Conservation (phyloP, 2,888 invertebrate genomes). For the Dorcus hopei region DNA sequence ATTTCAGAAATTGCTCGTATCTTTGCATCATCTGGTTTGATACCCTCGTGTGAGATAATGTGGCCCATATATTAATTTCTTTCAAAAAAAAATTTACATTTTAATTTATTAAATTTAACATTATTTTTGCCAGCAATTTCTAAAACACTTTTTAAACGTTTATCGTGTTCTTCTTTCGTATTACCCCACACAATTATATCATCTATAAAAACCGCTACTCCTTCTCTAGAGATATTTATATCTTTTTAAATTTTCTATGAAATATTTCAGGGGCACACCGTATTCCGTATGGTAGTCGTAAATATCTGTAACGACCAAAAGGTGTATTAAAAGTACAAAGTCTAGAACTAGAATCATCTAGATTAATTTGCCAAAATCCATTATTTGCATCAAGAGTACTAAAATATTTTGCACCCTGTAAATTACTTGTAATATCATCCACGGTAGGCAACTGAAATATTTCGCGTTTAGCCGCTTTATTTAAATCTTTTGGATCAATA, state of each 20-base stretch:
- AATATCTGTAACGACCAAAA: neutral
- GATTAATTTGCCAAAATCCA: neutral
- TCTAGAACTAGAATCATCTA: neutral
- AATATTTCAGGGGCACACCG: too few relatives aligned
- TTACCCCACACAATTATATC: slow-evolving; percentile 31
- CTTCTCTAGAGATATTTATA: neutral
- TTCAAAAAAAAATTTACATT: too few relatives aligned
- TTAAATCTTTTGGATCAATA: neutral
- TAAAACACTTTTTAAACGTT: slow-evolving; percentile 15
- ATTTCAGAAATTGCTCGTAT: too few relatives aligned
- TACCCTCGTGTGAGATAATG: too few relatives aligned
- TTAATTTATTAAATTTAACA: too few relatives aligned
- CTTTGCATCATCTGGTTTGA: too few relatives aligned
- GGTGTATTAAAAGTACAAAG: neutral
- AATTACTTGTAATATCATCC: neutral
- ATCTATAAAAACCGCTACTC: slow-evolving; percentile 26
- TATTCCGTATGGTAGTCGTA: too few relatives aligned
- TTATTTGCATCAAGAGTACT: neutral
- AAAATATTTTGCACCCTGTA: neutral
- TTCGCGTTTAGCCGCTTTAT: neutral
- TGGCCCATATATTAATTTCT: too few relatives aligned
- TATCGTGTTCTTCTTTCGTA: slow-evolving; percentile 27
- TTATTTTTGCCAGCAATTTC: too few relatives aligned
- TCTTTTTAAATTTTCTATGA: too few relatives aligned
- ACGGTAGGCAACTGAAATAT: neutral